Evolutionary conservation across 2,797 vertebrate species (phyloP), one percentile per base, ranked within the genome.

Genomic region (Enteromius treurensis): DNA sequence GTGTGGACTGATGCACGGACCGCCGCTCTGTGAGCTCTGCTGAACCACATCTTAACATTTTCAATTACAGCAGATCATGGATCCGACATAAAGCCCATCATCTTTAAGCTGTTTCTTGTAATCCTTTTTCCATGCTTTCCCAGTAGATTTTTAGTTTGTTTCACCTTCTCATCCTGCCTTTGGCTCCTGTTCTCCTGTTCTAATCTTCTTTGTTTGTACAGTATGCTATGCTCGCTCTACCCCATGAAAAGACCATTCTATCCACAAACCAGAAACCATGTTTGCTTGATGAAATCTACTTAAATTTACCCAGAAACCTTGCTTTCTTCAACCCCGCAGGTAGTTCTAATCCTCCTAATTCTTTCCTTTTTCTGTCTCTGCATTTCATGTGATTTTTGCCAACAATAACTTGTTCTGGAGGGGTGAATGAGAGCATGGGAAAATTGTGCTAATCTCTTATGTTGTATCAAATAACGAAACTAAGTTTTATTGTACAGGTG

Each of bases 261-360:
- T 55, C 40, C 65, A 69, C 60, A 75, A 68, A 77, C 60, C 60
- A 78, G 60, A 80, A 86, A 64, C 58, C 13, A 69, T 70, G 73
- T 88, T 88, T 83, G 73, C 70, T 80, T 81, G 77, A 80, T 55
- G 45, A 79, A 78, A 81, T 85, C 81, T 79, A 70, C 62, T 69
- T 83, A 51, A 73, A 73, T 77, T 70, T 51, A 80, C 29, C 19
- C 40, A 84, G 53, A 68, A 77, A 14, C 73, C 23, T 84, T 1
- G 32, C 78, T 73, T 49, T 53, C 10, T 37, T 76, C 34, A 81
- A 42, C 62, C 40, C 69, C 77, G 79, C 79, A 80, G 70, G 71
- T 68, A 71, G n/a, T 37, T 23, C 23, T 69, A 84, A 77, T 84
- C 60, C 37, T 32, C 8, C 17, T 76, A 70, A 76, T 23, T 64